Conservation (phyloP, 2,888 invertebrate genomes). For the Orchesellides sinensis region DNA sequence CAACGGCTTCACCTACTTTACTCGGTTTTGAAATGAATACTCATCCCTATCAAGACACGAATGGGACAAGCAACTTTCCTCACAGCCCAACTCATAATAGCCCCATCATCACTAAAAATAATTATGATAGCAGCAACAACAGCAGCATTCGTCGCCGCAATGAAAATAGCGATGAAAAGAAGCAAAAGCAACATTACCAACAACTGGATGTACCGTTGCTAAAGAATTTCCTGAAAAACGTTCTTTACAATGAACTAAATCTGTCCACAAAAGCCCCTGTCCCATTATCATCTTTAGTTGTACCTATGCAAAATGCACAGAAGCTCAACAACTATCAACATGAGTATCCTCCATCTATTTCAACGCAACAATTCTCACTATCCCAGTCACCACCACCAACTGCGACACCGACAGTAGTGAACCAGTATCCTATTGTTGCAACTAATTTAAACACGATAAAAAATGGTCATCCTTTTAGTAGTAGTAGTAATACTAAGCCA, state of each 20-base stretch:
- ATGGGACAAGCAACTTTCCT: conserved; percentile 48
- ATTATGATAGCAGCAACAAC: conserved; percentile 26
- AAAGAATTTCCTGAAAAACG: conserved; percentile 74
- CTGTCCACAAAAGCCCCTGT: conserved; percentile 39
- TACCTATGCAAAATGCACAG: conserved; percentile 7
- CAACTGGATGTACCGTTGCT: conserved; percentile 74
- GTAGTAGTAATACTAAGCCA: conserved; percentile 7
- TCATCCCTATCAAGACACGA: conserved; percentile 45
- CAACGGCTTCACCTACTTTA: conserved; percentile 68
- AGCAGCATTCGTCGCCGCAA: conserved; percentile 6
- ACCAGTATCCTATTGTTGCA: conserved; percentile 35
- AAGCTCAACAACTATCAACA: conserved; percentile 16
- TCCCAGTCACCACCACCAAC: conserved; percentile 7
- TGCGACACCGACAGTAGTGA: conserved; percentile 16
- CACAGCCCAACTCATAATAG: conserved; percentile 38
- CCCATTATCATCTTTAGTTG: conserved; percentile 31
- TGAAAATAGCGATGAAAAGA: conserved; percentile 7
- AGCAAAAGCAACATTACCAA: conserved; percentile 46
- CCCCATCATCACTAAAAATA: conserved; percentile 36
- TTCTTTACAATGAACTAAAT: conserved; percentile 72
- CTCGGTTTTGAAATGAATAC: conserved; percentile 47
- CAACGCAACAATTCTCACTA: conserved; percentile 17
- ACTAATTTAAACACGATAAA: conserved; percentile 46
- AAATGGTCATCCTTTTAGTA: conserved; percentile 31
- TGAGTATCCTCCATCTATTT: conserved; percentile 6